Base-by-base conservation (phyloP, 2,888 invertebrate genomes). In the Salpingus planirostris region DNA sequence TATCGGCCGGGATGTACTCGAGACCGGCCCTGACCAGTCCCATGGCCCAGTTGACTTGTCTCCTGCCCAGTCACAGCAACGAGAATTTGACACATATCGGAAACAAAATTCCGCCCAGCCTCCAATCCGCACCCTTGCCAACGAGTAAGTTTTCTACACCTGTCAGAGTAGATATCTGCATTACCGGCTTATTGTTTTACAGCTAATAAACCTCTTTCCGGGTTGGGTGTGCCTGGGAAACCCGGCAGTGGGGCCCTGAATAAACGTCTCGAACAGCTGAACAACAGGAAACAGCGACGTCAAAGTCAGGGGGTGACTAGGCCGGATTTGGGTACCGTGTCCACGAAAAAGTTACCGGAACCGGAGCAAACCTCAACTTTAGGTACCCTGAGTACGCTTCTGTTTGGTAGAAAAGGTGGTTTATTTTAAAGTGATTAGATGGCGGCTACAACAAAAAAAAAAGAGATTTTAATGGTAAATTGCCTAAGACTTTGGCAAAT, bases 381-480 rank as follows among this genome's bases (percentile, higher is more conserved):
- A 18, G 87, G 87, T 34, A 83, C 84, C 24, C 75, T 86, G 43
- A 83, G 84, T 65, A 78, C 82, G 36, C 66, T 86, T 50, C 68
- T 88, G 29, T 89, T 89, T 63, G 88, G 88, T 21, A 72, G 89
- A 40, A 89, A 89, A 57, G 89, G 89, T 29, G 89, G 88, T 30
- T 71, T 87, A 50, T 74, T 87, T 52, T 80, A 77, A 46, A 2
- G 24, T n/a, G n/a, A n/a, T n/a, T n/a, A n/a, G n/a, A n/a, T n/a
- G n/a, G n/a, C n/a, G n/a, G n/a, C n/a, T n/a, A n/a, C n/a, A n/a
- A n/a, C n/a, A n/a, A n/a, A n/a, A n/a, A n/a, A n/a, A n/a, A n/a
- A n/a, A n/a, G n/a, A n/a, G n/a, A n/a, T n/a, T n/a, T n/a, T n/a
- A n/a, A n/a, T n/a, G n/a, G n/a, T n/a, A n/a, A n/a, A n/a, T n/a